These are phyloP conservation scores for Nasonia giraulti DNA, from an alignment of 1,140 invertebrate genomes.

Conservation along the genomic window DNA sequence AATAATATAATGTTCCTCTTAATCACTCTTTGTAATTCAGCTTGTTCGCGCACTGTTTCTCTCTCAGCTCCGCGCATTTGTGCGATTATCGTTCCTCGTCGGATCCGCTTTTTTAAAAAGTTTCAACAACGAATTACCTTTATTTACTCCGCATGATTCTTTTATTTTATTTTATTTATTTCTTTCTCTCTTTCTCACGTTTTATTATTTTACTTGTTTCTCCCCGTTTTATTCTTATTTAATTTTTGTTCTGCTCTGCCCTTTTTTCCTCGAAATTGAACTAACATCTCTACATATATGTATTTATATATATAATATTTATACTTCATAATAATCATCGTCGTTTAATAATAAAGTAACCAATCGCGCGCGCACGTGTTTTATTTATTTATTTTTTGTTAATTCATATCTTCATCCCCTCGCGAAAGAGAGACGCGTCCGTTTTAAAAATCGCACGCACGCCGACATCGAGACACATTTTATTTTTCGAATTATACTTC, in stretches of 20 bases:
- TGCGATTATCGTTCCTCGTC: constrained; percentile 31
- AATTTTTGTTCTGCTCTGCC: constrained; percentile 36
- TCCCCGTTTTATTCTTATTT: constrained; percentile 8
- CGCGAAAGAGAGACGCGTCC: constrained; percentile 16
- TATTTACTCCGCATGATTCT: not conserved
- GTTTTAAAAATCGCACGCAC: constrained; percentile 31
- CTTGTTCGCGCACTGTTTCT: not conserved
- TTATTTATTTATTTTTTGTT: constrained; percentile 17
- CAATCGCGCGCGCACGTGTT: constrained; percentile 55
- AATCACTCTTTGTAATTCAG: not conserved
- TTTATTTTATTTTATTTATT: not conserved
- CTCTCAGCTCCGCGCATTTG: constrained; percentile 6
- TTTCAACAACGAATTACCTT: constrained; percentile 59
- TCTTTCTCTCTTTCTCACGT: constrained; percentile 2
- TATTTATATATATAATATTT: constrained; percentile 56
- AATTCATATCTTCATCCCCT: constrained; percentile 29
- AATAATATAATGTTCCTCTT: not conserved
- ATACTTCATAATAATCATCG: constrained; percentile 56
- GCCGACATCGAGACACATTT: constrained; percentile 27
- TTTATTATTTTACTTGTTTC: not conserved
- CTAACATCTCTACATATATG: constrained; percentile 59
- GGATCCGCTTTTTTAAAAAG: constrained; percentile 37
- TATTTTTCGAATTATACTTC: constrained; percentile 11
- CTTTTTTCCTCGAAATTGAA: constrained; percentile 56
- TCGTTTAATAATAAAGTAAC: constrained; percentile 61